These are phyloP conservation scores for Calidris pygmaea DNA, from an alignment of 2,113 vertebrate genomes.

Conservation along the genomic window DNA sequence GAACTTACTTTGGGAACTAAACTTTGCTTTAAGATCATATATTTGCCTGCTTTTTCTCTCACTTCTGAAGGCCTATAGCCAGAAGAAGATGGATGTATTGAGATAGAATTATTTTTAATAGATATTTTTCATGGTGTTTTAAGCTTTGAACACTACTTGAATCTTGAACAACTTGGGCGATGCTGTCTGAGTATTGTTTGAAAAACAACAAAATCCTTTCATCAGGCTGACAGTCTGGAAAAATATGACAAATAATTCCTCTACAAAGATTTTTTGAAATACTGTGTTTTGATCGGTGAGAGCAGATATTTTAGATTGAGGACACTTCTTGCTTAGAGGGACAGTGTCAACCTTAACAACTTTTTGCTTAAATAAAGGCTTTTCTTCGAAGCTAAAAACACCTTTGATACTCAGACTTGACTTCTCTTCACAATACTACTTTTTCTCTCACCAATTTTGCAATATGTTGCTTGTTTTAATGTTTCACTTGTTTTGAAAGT, in stretches of 20 bases:
- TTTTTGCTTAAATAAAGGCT: not conserved
- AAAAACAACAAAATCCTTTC: constrained; percentile 33
- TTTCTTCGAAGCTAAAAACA: not conserved
- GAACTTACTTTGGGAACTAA: not conserved
- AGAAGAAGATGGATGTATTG: not conserved
- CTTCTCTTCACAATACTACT: not conserved
- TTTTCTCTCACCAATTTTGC: not conserved
- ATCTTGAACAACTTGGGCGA: not conserved
- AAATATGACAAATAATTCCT: constrained; percentile 25
- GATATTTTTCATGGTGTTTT: not conserved
- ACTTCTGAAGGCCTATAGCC: not conserved
- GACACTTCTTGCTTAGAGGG: constrained; percentile 56
- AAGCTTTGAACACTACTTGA: not conserved
- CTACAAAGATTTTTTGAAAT: constrained; percentile 1
- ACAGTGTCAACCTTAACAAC: constrained; percentile 37
- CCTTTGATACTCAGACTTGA: not conserved
- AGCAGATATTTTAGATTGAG: constrained; percentile 40
- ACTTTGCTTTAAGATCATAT: not conserved
- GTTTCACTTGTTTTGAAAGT: not conserved
- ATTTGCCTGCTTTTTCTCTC: not conserved
- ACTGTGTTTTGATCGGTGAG: constrained; percentile 33
- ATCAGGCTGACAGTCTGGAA: constrained; percentile 44
- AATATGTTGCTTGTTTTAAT: not conserved
- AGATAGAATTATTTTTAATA: not conserved
- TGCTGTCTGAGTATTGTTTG: constrained; percentile 34